These are phyloP conservation scores for Cyphomyrus discorhynchus DNA, from an alignment of 2,113 vertebrate genomes.

Conservation along the genomic window DNA sequence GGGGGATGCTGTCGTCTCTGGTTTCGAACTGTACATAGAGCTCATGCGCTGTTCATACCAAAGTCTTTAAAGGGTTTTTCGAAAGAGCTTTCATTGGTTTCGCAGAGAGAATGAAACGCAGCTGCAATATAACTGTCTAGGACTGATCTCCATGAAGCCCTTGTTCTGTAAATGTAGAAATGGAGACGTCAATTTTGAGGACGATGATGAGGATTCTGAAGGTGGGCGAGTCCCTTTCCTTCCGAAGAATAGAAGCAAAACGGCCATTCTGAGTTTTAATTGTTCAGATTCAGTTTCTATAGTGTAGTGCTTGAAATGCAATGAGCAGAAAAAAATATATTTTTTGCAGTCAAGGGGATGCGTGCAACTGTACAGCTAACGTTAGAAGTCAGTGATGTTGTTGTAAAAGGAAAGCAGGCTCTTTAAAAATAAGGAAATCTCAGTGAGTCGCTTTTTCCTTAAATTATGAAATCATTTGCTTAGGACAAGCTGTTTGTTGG, in stretches of 20 bases:
- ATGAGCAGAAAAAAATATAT: slow-evolving; percentile 26
- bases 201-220: slow-evolving; percentile 14
- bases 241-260: neutral
- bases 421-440: slow-evolving; percentile 27
- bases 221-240: slow-evolving; percentile 6
- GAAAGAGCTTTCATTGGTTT: slow-evolving; percentile 16
- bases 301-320: slow-evolving; percentile 27
- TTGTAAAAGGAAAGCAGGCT: slow-evolving; percentile 40
- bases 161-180: slow-evolving; percentile 22
- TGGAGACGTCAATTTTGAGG: slow-evolving; percentile 18
- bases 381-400: slow-evolving; percentile 37
- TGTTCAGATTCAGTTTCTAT: slow-evolving; percentile 39
- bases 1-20: slow-evolving; percentile 30
- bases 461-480: slow-evolving; percentile 32
- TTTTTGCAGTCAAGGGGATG: slow-evolving; percentile 40
- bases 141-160: slow-evolving; percentile 41
- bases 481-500: slow-evolving; percentile 34
- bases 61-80: slow-evolving; percentile 47
- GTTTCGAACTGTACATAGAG: slow-evolving; percentile 23
- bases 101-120: slow-evolving; percentile 27
- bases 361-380: slow-evolving; percentile 52
- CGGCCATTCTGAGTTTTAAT: slow-evolving; percentile 44
- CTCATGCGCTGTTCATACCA: slow-evolving; percentile 54
- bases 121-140: neutral
- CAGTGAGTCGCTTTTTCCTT: slow-evolving; percentile 9